Evolutionary conservation across 2,113 vertebrate species (phyloP).

Genomic region (Hassar affinis): DNA sequence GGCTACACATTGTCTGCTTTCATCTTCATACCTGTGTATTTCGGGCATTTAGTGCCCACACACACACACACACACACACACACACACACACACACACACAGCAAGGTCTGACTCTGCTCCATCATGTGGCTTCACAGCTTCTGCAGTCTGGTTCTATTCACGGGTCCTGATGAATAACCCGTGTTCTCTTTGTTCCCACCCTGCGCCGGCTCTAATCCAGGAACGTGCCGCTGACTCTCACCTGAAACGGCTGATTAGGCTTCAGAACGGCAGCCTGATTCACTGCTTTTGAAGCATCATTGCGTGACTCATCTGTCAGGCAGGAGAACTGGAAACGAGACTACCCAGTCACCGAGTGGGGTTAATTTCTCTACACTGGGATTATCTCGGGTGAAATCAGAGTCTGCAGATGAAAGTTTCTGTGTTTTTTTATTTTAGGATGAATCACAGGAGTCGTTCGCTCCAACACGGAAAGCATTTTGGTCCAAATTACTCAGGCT

Average conservation of each 20-base stretch:
- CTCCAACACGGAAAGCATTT: neutral
- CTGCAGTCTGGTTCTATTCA: constrained; percentile 15
- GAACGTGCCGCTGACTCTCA: neutral
- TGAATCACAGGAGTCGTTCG: neutral
- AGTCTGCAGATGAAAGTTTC: neutral
- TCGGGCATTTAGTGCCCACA: no score
- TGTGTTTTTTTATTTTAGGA: neutral
- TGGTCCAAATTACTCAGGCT: neutral
- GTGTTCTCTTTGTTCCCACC: neutral
- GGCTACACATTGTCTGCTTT: neutral
- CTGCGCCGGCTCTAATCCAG: neutral
- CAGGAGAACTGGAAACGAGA: neutral
- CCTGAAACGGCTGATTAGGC: neutral
- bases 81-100: neutral
- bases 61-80: no score
- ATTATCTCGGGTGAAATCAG: neutral
- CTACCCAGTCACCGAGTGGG: neutral
- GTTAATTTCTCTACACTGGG: neutral
- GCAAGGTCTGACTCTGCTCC: neutral
- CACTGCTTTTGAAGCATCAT: neutral
- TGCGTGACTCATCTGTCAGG: no score
- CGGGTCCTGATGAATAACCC: constrained; percentile 5
- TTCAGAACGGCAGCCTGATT: neutral
- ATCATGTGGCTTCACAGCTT: constrained; percentile 19
- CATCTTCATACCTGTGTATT: constrained; percentile 8